Evolutionary conservation across 2,113 vertebrate genomes (phyloP).

Genomic region (Probosciger aterrimus): DNA sequence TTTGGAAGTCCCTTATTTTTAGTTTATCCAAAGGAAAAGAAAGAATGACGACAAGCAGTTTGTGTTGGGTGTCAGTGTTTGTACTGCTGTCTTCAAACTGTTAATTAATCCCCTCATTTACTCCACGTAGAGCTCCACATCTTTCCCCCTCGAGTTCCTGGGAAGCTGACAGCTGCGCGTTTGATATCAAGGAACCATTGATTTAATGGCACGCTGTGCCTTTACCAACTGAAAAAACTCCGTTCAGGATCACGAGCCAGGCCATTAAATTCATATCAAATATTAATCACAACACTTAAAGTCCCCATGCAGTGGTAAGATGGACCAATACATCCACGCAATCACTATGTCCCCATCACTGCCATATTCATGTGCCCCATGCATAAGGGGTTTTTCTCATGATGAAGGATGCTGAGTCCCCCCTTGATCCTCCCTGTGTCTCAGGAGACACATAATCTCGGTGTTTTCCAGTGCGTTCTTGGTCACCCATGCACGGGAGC

Average conservation of each 20-base stretch:
- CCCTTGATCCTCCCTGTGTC: accelerated
- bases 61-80: not conserved
- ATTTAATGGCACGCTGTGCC: not conserved
- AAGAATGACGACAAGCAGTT: not conserved
- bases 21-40: constrained; percentile 7
- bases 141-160: not conserved
- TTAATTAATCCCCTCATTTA: not conserved
- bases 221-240: not conserved
- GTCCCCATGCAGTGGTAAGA: accelerated
- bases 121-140: not conserved
- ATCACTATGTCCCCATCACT: accelerated
- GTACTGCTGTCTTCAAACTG: not conserved
- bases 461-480: not conserved
- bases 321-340: accelerated
- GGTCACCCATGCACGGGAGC: not conserved
- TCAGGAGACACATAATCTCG: accelerated
- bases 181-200: not conserved
- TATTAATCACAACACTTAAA: not conserved
- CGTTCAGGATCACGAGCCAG: not conserved
- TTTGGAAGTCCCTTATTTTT: not conserved
- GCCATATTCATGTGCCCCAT: accelerated
- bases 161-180: constrained; percentile 15
- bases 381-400: accelerated
- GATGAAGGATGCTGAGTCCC: not conserved
- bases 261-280: not conserved